Percentiles rank a stretch among this genome's conserved stretches.
These are phyloP conservation scores for Neoniphon sammara DNA, from an alignment of 2,797 vertebrate genomes.

Conservation along the genomic window DNA sequence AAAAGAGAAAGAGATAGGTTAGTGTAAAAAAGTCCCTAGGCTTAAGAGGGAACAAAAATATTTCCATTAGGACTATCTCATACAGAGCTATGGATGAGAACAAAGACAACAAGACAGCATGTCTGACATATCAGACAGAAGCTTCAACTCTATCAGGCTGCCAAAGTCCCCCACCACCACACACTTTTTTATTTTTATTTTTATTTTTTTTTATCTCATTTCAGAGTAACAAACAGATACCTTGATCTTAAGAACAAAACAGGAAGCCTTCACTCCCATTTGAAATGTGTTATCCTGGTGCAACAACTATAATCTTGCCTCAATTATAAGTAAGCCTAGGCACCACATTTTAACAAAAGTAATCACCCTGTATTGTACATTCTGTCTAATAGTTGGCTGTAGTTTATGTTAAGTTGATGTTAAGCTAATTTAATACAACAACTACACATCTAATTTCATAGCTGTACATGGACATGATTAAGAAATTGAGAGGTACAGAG, in stretches of 20 bases:
- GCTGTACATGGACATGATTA: too few relatives aligned
- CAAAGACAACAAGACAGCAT: constrained; percentile 9
- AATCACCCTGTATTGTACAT: not conserved
- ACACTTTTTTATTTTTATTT: too few relatives aligned
- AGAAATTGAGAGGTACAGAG: too few relatives aligned
- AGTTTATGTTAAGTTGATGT: not conserved
- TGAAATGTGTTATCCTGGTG: not conserved
- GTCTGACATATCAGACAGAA: too few relatives aligned
- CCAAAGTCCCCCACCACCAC: too few relatives aligned
- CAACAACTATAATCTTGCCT: not conserved
- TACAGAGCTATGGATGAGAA: constrained; percentile 18
- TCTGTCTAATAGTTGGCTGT: not conserved
- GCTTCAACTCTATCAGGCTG: constrained; percentile 9
- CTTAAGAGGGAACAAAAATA: constrained; percentile 44
- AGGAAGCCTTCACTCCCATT: not conserved
- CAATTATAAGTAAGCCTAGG: not conserved
- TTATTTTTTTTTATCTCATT: not conserved
- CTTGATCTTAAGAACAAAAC: not conserved
- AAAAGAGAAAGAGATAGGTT: constrained; percentile 63
- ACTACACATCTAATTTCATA: too few relatives aligned
- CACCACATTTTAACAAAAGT: not conserved
- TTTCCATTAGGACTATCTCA: constrained; percentile 43
- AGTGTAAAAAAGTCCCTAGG: constrained; percentile 59
- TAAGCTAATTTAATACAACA: too few relatives aligned
- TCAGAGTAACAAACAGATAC: not conserved